Percentiles rank a stretch among this genome's conserved stretches.
phyloP scores from a whole-genome alignment of 2,113 vertebrate species.

The Solenodon paradoxus region DNA sequence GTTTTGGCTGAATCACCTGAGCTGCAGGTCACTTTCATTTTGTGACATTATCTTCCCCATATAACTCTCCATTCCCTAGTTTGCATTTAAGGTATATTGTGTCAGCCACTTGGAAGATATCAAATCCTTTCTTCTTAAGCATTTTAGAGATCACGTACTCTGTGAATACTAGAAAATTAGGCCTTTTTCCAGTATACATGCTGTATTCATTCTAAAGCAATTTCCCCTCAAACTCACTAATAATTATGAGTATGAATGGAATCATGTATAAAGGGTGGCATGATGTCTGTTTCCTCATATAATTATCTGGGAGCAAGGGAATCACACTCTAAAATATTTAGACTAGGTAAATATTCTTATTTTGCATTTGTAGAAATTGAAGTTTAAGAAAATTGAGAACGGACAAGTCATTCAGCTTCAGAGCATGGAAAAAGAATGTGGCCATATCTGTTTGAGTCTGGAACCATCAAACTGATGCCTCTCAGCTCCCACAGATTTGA shows the following conservation, averaged over 20 bases:
- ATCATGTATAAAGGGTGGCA: background rate
- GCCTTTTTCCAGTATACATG: background rate
- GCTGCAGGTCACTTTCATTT: background rate
- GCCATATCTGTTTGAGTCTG: background rate
- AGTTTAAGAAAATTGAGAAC: background rate
- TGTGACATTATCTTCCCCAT: background rate
- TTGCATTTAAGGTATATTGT: background rate
- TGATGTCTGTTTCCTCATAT: background rate
- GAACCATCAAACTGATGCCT: background rate
- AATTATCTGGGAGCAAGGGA: background rate
- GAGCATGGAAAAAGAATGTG: background rate
- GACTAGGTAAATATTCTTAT: background rate
- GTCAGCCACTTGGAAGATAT: background rate
- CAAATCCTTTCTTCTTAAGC: background rate
- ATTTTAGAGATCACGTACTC: background rate
- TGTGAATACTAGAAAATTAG: background rate
- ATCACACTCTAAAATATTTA: background rate
- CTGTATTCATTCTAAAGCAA: background rate
- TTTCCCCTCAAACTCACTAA: background rate
- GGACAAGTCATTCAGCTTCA: background rate
- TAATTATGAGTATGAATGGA: background rate
- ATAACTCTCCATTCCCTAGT: background rate
- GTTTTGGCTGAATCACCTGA: background rate
- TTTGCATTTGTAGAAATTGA: background rate
- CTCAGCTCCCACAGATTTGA: background rate